Evolutionary conservation across 2,888 invertebrate genomes (phyloP), one percentile per base, ranked within the genome.

Genomic region (Dromius quadrimaculatus): DNA sequence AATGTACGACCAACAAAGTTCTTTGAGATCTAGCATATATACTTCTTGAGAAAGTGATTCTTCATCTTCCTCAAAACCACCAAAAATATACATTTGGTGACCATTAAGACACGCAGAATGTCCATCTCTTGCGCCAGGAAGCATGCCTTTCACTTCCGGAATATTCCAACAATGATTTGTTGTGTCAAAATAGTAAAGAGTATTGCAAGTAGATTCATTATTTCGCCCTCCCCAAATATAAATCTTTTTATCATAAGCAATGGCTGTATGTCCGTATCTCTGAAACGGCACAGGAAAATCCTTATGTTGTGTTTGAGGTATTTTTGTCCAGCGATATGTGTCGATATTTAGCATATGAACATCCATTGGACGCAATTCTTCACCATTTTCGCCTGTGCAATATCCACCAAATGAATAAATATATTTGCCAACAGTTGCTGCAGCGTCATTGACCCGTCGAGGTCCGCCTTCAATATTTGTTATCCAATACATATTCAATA

Each of bases 151-250:
- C 0, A 90, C 90, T 43, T 80, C 73, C 6, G 90, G 91, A 1
- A 86, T 85, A 13, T 85, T 87, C 92, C 93, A 93, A 76, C 85
- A 85, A 32, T 88, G 83, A 66, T 85, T 88, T 75, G 85, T 87
- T 6, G 92, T 90, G 81, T 96, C 90, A 79, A 93, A 97, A 77
- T 92, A 90, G 78, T 90, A 94, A 0, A 97, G 84, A 19, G 87
- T 87, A 77, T 92, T 91, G 82, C 94, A 95, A 3, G 94, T 90
- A 23, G 88, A 87, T 75, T 87, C 87, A 81, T 97, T 95, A 81
- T 96, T 96, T 73, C 96, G 86, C 1, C 97, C 97, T 59, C 97
- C 97, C 95, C 95, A 97, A 77, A 97, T 87, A 78, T 92, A 94
- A 9, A 93, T 89, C 81, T 89, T 90, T 47, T 91, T 87, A 36